These are phyloP conservation scores for Cecropterus lyciades DNA, from an alignment of 1,140 invertebrate genomes.

Conservation along the genomic window DNA sequence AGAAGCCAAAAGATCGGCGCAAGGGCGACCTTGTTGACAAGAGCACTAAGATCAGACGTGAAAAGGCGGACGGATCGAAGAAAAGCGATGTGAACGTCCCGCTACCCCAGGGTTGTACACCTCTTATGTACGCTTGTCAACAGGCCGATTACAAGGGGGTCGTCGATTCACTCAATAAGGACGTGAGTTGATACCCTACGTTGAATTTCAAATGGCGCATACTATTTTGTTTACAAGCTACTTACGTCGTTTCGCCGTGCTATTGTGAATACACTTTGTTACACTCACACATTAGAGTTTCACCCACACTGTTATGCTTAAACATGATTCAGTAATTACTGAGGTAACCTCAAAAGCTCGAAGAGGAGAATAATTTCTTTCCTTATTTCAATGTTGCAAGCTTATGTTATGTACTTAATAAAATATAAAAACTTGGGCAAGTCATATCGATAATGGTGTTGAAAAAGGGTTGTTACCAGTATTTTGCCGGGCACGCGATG, in stretches of 20 bases:
- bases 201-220: background rate
- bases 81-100: constrained; percentile 66
- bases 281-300: background rate
- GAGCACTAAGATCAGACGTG: constrained; percentile 73
- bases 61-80: constrained; percentile 60
- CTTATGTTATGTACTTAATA: background rate
- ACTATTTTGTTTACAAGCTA: background rate
- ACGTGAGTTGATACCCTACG: constrained; percentile 65
- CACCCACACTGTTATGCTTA: background rate
- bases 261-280: background rate
- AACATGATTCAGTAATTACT: background rate
- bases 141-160: constrained; percentile 86
- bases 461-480: constrained; percentile 50
- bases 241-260: background rate
- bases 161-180: constrained; percentile 79
- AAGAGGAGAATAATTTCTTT: background rate
- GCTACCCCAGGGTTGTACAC: constrained; percentile 87
- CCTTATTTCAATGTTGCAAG: background rate
- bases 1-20: constrained; percentile 65
- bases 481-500: constrained; percentile 55
- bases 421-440: constrained; percentile 12
- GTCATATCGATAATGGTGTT: constrained; percentile 40
- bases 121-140: constrained; percentile 96
- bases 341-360: background rate
- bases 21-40: constrained; percentile 73